Evolutionary conservation across 2,113 vertebrate genomes (phyloP).

Genomic region (Anolis carolinensis): DNA sequence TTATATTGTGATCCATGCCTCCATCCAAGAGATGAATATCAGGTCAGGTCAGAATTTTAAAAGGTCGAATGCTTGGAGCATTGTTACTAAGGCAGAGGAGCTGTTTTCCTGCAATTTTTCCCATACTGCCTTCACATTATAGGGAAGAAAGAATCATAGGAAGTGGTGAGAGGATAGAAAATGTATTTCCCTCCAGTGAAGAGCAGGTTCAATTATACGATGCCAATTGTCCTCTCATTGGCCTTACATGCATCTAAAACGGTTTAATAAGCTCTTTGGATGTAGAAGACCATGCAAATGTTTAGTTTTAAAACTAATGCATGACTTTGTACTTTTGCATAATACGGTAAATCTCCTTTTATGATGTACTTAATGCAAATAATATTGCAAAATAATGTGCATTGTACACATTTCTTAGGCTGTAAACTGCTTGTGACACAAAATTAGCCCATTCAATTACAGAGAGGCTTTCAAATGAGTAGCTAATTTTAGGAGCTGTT

Average conservation of each 20-base stretch:
- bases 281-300: conserved; percentile 35
- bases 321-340: conserved; percentile 50
- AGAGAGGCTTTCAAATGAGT: conserved; percentile 57
- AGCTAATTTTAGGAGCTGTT: conserved; percentile 68
- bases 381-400: conserved; percentile 54
- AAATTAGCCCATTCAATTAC: conserved; percentile 59
- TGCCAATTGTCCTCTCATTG: neutral
- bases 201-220: neutral
- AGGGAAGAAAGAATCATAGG: neutral
- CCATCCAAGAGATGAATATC: neutral
- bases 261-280: conserved; percentile 22
- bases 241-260: neutral
- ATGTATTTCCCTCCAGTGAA: neutral
- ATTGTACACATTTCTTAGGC: conserved; percentile 54
- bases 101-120: neutral
- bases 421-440: conserved; percentile 62
- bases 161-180: neutral
- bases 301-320: conserved; percentile 40
- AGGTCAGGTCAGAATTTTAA: neutral
- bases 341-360: conserved; percentile 37
- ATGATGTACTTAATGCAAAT: conserved; percentile 58
- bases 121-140: neutral
- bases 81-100: neutral
- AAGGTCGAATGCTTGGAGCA: neutral
- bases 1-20: neutral